Base-by-base conservation (phyloP, 53 echinoderm and acorn worm species). In the Arbacia lixula region DNA sequence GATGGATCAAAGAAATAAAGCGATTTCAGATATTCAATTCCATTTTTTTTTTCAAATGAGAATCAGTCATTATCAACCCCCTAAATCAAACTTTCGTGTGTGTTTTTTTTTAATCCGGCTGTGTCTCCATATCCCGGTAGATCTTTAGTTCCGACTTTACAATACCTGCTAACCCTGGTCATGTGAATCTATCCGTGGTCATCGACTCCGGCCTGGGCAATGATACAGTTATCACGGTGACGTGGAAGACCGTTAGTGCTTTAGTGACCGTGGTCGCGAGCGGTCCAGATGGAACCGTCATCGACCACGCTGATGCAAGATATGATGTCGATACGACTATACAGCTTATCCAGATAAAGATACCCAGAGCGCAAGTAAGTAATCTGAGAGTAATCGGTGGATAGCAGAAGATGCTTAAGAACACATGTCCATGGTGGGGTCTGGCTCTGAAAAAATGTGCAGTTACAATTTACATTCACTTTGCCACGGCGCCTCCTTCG, bases 141-240 rank as follows among this genome's bases (percentile, higher is more conserved):
- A 64, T 81, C 35, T 81, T 38, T 31, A 81, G 50, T 16, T 62
- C 81, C 51, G 81, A 50, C 24, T 12, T 81, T 8, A 4, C 5
- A 0, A 49, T 81, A 29, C 40, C 39, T 14, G 0, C 1, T 20
- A 19, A 19, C 6, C 81, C 43, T 58, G 77, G 60, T 30, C 38
- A 37, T 11, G 65, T 12, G 63, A 28, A 29, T 17, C 26, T 81
- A 16, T 50, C 65, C 43, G 21, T 81, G 8, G n/a, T 64, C 81
- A 81, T 81, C 64, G 81, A 81, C 33, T 24, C 63, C 49, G 62
- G 40, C 10, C 31, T 81, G 65, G 81, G 81, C 2, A 81, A 64
- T 34, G 64, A 81, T 5, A 81, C 81, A 8, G 81, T 81, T 6
- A 37, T 81, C 64, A 46, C 81, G 17, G 64, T 81, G 19, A 64